Conservation (phyloP, 2,797 vertebrate species). For the Sebastes goodei region DNA sequence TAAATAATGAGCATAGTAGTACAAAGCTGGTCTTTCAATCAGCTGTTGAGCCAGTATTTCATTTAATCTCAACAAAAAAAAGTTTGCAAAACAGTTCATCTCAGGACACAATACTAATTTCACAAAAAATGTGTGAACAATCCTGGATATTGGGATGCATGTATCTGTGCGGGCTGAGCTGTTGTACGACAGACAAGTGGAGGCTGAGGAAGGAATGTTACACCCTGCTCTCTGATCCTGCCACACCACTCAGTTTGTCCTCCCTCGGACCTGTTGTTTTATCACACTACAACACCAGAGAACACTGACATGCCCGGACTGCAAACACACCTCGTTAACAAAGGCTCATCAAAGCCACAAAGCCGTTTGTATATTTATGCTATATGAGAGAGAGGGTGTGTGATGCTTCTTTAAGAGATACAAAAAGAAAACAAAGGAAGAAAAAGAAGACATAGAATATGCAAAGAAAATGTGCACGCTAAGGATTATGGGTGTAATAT, state of each 20-base stretch:
- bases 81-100: not conserved
- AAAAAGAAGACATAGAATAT: not conserved
- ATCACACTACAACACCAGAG: constrained; percentile 71
- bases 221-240: constrained; percentile 52
- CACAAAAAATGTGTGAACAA: not conserved
- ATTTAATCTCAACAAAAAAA: not conserved
- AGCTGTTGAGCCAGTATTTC: not conserved
- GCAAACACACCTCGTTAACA: constrained; percentile 27
- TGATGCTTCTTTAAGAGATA: not conserved
- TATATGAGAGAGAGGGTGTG: not conserved
- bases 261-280: constrained; percentile 68
- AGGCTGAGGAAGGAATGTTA: constrained; percentile 57
- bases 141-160: not conserved
- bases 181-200: constrained; percentile 19
- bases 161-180: not conserved
- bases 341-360: constrained; percentile 12
- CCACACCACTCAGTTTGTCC: constrained; percentile 56
- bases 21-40: not conserved
- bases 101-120: not conserved
- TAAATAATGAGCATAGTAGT: not conserved
- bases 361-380: not conserved
- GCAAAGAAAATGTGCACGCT: not conserved
- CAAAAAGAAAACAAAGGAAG: not conserved
- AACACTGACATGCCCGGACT: constrained; percentile 62
- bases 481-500: not conserved